phyloP scores from a whole-genome alignment of 2,888 invertebrate species.

The Diplazon laetatorius region DNA sequence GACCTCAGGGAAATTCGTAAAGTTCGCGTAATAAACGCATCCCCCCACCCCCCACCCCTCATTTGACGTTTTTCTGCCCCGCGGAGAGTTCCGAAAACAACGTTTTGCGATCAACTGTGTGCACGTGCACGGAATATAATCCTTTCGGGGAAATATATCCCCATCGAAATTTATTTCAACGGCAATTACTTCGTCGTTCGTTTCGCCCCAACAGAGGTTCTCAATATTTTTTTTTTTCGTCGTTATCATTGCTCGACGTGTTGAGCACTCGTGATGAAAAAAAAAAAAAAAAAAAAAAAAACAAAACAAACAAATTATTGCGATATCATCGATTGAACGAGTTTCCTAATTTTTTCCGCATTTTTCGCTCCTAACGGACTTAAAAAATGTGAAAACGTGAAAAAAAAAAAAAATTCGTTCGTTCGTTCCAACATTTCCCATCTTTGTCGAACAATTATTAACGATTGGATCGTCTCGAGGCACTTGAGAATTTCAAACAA shows the following conservation, averaged over 20 bases:
- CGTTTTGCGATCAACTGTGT: conserved; percentile 18
- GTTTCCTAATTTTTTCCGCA: too few relatives aligned
- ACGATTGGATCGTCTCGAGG: background rate
- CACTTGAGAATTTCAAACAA: conserved; percentile 19
- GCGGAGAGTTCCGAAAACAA: conserved; percentile 33
- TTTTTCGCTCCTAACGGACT: background rate
- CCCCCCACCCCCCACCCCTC: conserved; percentile 28
- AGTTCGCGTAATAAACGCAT: conserved; percentile 47
- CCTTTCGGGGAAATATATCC: conserved; percentile 40
- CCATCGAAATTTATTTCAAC: conserved; percentile 48
- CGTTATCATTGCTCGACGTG: background rate
- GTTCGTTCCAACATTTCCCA: background rate
- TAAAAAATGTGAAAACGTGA: background rate
- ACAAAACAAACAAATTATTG: too few relatives aligned
- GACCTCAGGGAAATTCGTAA: conserved; percentile 67
- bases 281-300: too few relatives aligned
- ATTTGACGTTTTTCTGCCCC: conserved; percentile 24
- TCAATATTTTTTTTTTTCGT: conserved; percentile 6
- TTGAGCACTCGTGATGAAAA: too few relatives aligned
- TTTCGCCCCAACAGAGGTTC: conserved; percentile 1
- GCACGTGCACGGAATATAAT: conserved; percentile 27
- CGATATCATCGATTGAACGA: too few relatives aligned
- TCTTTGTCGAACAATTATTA: background rate
- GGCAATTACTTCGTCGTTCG: conserved; percentile 18
- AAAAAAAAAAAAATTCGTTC: background rate